Evolutionary conservation across 1,140 invertebrate genomes (phyloP), one percentile per base, ranked within the genome.

Genomic region (Polyergus mexicanus): DNA sequence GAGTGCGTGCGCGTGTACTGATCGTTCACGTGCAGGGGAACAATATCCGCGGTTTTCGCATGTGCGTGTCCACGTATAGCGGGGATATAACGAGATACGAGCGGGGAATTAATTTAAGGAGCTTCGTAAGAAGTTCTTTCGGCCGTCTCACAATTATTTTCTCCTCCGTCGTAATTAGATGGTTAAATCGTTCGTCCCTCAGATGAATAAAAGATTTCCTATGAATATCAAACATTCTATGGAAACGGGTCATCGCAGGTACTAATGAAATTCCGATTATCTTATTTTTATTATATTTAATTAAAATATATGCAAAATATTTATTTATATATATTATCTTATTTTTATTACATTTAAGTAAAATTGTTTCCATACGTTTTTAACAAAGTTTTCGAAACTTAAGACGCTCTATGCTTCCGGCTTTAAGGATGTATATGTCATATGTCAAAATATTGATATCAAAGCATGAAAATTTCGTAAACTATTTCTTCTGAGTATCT

Each of bases 41-140:
- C 80, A 83, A 83, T 75, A 38, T 16, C 44, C 32, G 22, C 56
- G 56, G 10, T 80, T 83, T 74, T 74, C 65, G 74, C 54, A 51
- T 51, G 80, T 83, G 68, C 66, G 38, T 25, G 11, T n/a, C 44
- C 68, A 41, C 58, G 72, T 71, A 32, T 32, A 65, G 41, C 44
- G 72, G 32, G 44, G 32, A 65, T 56, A 77, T 84, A 84, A 84
- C 77, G 72, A 77, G 81, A 63, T 72, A 63, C 44, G 72, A 75
- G 80, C 56, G 69, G 62, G 68, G 68, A 74, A 83, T 83, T 83
- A 83, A 83, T 83, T 74, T 54, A 58, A 19, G 68, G 44, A 25
- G 68, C 68, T 25, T 35, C 60, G 54, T 74, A 62, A 83, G 38
- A 47, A 51, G 54, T 68, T 51, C 56, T 60, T 72, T 80, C 22